Conservation (phyloP, 2,888 invertebrate species). For the Bhutanitis thaidina region DNA sequence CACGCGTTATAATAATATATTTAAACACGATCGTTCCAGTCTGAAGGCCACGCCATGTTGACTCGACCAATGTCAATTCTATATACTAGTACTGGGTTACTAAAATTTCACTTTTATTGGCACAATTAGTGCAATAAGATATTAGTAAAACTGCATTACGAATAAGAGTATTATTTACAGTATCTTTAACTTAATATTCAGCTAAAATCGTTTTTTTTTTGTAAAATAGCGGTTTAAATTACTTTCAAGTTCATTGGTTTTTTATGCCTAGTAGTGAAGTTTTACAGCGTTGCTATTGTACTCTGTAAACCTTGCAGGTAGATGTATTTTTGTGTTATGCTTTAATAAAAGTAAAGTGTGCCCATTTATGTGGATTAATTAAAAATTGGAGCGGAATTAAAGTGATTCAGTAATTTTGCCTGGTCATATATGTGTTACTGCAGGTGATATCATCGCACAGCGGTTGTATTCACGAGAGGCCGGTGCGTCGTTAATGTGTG, state of each 20-base stretch:
- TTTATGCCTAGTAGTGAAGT: too few species aligned
- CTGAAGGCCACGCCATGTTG: slow-evolving; percentile 33
- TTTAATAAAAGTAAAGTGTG: too few species aligned
- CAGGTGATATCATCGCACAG: slow-evolving; percentile 42
- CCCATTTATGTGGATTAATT: too few species aligned
- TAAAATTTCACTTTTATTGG: background rate
- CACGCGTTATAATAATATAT: slow-evolving; percentile 25
- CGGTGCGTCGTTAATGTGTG: slow-evolving; percentile 41
- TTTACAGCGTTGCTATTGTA: too few species aligned
- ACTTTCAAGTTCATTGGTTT: too few species aligned
- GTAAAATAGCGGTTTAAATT: too few species aligned
- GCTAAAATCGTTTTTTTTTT: too few species aligned
- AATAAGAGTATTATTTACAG: too few species aligned
- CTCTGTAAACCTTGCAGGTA: too few species aligned
- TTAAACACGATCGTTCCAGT: slow-evolving; percentile 29
- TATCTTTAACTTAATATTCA: too few species aligned
- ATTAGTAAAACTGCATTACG: too few species aligned
- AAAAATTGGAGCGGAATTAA: slow-evolving; percentile 1
- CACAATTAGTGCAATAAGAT: background rate
- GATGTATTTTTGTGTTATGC: too few species aligned
- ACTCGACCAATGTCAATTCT: slow-evolving; percentile 31
- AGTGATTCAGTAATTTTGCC: slow-evolving; percentile 21
- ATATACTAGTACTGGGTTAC: slow-evolving; percentile 18
- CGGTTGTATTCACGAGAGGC: slow-evolving; percentile 37
- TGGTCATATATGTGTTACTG: slow-evolving; percentile 26